phyloP scores from a whole-genome alignment of 1,140 invertebrate species.

The Drosophila miranda region DNA sequence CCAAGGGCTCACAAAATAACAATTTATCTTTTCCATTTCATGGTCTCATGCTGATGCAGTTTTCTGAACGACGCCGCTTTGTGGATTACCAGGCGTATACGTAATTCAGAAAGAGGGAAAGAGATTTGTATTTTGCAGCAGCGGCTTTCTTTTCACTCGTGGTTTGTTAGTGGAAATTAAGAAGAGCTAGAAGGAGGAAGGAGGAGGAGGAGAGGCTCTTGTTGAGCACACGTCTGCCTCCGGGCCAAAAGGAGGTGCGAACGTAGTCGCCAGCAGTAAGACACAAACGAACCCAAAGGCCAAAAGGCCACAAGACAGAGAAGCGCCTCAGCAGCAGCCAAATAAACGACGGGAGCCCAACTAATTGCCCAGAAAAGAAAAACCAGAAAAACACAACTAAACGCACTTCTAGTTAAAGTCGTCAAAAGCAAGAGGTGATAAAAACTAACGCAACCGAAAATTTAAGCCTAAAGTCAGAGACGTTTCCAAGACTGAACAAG shows the following conservation, averaged over 20 bases:
- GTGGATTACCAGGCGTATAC: slow-evolving; percentile 82
- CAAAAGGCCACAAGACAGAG: slow-evolving; percentile 24
- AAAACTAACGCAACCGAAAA: slow-evolving; percentile 13
- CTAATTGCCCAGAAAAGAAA: slow-evolving; percentile 49
- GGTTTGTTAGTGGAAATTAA: slow-evolving; percentile 45
- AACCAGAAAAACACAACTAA: slow-evolving; percentile 11
- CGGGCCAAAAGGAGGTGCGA: slow-evolving; percentile 58
- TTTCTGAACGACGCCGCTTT: slow-evolving; percentile 61
- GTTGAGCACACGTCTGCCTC: slow-evolving; percentile 72
- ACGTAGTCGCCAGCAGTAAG: slow-evolving; percentile 58
- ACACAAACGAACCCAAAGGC: slow-evolving; percentile 7
- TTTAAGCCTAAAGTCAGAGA: slow-evolving; percentile 5
- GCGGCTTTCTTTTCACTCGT: slow-evolving; percentile 35
- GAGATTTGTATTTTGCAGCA: slow-evolving; percentile 28
- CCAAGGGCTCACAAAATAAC: slow-evolving; percentile 21
- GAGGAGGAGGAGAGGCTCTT: slow-evolving; percentile 26
- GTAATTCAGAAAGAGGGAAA: slow-evolving; percentile 37
- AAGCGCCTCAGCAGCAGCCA: slow-evolving; percentile 26
- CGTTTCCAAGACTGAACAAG: background rate
- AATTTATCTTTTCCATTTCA: slow-evolving; percentile 24
- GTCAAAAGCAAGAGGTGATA: slow-evolving; percentile 77
- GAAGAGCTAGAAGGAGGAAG: slow-evolving; percentile 25
- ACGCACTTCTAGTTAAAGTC: slow-evolving; percentile 56
- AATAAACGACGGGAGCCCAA: slow-evolving; percentile 9
- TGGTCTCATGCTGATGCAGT: slow-evolving; percentile 37